phyloP scores from a whole-genome alignment of 1,140 invertebrate genomes.

The Nylanderia fulva region DNA sequence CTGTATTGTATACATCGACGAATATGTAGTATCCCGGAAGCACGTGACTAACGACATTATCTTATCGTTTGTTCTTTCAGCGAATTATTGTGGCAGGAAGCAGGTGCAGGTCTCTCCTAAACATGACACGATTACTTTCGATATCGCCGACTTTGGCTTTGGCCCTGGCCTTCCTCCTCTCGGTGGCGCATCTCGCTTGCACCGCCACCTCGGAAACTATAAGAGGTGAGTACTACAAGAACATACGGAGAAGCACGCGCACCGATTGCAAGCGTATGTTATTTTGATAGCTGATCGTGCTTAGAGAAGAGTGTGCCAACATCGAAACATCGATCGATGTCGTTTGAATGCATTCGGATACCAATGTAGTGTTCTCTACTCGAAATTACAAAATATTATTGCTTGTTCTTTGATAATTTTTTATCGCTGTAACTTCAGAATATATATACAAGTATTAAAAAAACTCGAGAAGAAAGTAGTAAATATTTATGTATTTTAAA shows the following conservation, averaged over 20 bases:
- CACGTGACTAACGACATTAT: constrained; percentile 9
- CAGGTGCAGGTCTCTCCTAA: constrained; percentile 24
- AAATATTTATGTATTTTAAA: neutral
- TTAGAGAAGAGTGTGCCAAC: constrained; percentile 22
- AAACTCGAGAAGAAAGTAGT: neutral
- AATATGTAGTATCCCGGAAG: neutral
- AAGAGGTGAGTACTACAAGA: constrained; percentile 75
- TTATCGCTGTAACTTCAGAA: neutral
- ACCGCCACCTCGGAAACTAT: constrained; percentile 78
- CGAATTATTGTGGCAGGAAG: constrained; percentile 32
- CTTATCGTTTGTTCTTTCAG: constrained; percentile 50
- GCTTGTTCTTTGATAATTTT: neutral
- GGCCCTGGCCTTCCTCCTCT: constrained; percentile 68
- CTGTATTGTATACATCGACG: neutral
- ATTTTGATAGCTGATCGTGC: constrained; percentile 44
- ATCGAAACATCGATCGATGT: constrained; percentile 37
- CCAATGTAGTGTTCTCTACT: neutral
- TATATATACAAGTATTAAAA: no score
- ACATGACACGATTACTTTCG: constrained; percentile 60
- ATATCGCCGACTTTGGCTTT: constrained; percentile 70
- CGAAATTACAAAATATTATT: neutral
- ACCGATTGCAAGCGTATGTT: constrained; percentile 42
- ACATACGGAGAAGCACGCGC: neutral
- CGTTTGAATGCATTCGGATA: neutral
- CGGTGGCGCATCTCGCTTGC: constrained; percentile 63